Base-by-base conservation (phyloP, 2,888 invertebrate genomes). In the Bhutanitis thaidina region DNA sequence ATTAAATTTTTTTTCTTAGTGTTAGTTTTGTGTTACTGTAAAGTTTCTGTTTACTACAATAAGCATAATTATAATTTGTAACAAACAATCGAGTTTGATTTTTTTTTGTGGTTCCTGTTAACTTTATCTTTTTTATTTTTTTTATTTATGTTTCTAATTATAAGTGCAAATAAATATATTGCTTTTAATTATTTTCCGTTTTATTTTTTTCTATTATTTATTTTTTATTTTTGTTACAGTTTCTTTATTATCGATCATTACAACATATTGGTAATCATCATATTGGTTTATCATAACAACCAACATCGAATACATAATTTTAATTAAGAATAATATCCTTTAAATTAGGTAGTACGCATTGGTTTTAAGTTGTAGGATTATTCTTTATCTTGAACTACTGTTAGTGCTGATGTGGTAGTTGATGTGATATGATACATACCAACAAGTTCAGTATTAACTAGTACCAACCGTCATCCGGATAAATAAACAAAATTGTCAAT, bases 111-210 rank as follows among this genome's bases (percentile, higher is more conserved):
- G 84, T 86, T 86, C 83, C 82, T 86, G 87, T 87, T 91, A 90
- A 87, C 88, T 90, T 90, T 90, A 88, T 90, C 90, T 88, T 74
- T 84, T 88, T 86, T 20, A 61, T 49, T 51, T 59, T 57, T 82
- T 67, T 80, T 75, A 81, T 81, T 82, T 83, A 79, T 82, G 78
- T 84, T 84, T 74, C 63, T 65, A 78, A 69, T 72, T 64, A 74
- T 80, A 80, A 76, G 76, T 74, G 79, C 88, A 90, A 87, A 86
- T 84, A 87, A 84, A 84, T 83, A 82, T 83, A 84, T 88, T 79
- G 87, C 86, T 87, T 86, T 79, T 78, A 71, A 66, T 76, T 77
- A 67, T 55, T 72, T 75, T 73, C 61, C 56, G 65, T 71, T 63
- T 66, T 67, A 75, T 73, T 69, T 67, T 37, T 7, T 30, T 30